phyloP scores from a whole-genome alignment of 2,888 invertebrate genomes.

The Heterodera filipjevi region DNA sequence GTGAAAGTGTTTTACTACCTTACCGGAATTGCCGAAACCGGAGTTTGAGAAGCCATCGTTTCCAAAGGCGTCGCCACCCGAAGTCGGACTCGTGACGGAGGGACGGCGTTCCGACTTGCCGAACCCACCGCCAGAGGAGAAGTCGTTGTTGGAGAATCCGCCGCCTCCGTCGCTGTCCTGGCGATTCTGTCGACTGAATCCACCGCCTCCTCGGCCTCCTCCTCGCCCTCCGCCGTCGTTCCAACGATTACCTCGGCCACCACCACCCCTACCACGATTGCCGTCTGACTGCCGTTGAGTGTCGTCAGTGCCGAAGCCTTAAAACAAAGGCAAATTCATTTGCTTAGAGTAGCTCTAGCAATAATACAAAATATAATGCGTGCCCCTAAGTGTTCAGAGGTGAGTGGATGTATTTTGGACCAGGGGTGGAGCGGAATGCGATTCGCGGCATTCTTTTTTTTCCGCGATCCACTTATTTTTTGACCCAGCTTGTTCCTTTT shows the following conservation, averaged over 20 bases:
- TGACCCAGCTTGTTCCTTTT: too few species aligned
- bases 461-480: too few species aligned
- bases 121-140: not conserved
- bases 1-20: too few species aligned
- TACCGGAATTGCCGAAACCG: conserved; percentile 23
- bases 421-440: too few species aligned
- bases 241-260: not conserved
- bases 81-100: not conserved
- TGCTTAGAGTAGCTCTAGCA: too few species aligned
- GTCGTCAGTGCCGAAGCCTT: not conserved
- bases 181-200: not conserved
- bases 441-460: too few species aligned
- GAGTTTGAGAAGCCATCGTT: conserved; percentile 16
- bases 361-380: not conserved
- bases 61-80: not conserved
- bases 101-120: not conserved
- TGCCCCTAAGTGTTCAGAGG: too few species aligned
- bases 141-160: not conserved
- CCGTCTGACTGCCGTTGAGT: not conserved
- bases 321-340: not conserved
- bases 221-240: conserved; percentile 17
- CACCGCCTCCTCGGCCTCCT: not conserved
- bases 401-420: too few species aligned
- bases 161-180: not conserved
- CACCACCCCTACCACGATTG: not conserved